Evolutionary conservation across 2,113 vertebrate genomes (phyloP).

Genomic region (Scomber scombrus): DNA sequence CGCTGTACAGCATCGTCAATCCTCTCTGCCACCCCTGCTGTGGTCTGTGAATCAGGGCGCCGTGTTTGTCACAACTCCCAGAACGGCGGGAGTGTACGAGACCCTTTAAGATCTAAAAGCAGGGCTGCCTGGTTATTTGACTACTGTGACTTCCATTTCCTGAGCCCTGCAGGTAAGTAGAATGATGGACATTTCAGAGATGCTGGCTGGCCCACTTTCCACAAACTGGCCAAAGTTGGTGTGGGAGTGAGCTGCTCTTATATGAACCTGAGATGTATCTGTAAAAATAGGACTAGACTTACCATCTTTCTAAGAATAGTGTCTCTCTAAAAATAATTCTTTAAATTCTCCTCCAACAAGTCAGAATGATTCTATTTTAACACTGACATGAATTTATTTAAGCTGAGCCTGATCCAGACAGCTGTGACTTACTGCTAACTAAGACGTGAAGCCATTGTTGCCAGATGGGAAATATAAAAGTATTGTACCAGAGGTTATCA

Average conservation of each 20-base stretch:
- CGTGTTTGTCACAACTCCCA: conserved; percentile 9
- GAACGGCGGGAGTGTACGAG: not conserved
- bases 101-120: conserved; percentile 38
- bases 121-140: conserved; percentile 41
- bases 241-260: conserved; percentile 10
- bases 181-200: conserved; percentile 40
- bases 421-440: too few relatives aligned
- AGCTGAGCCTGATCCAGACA: too few relatives aligned
- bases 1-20: not conserved
- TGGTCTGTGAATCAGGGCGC: conserved; percentile 18
- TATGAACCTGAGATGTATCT: conserved; percentile 27
- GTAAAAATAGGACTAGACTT: not conserved
- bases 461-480: too few relatives aligned
- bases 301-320: conserved; percentile 12
- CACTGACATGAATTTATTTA: too few relatives aligned
- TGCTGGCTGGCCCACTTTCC: conserved; percentile 31
- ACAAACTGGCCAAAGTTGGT: conserved; percentile 30
- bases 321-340: not conserved
- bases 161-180: conserved; percentile 40
- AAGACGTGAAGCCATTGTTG: too few relatives aligned
- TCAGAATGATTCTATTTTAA: too few relatives aligned
- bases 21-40: not conserved
- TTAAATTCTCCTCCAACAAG: not conserved
- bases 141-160: conserved; percentile 49
- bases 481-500: too few relatives aligned